Evolutionary conservation across 2,113 vertebrate genomes (phyloP), one percentile per base, ranked within the genome.

Genomic region (Arizona elegans): DNA sequence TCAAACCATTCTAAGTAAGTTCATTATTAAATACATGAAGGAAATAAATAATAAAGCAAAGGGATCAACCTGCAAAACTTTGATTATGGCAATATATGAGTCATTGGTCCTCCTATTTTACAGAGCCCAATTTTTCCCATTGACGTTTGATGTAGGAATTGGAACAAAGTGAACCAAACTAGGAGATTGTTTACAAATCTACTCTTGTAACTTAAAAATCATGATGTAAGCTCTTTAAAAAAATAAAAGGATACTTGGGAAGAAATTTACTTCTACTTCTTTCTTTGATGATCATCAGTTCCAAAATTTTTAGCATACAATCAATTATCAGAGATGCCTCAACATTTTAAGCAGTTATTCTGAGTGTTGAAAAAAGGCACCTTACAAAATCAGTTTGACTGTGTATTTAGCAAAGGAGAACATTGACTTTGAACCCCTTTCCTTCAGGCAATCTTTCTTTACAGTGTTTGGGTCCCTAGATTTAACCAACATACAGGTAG

Each of bases 261-360:
- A 1, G 0, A 19, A 81, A 89, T 92, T 93, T 95, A 70, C 75
- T 33, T 91, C 92, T 93, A 55, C 24, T 91, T 0, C 70, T 81
- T 0, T 86, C 47, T 90, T 92, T 93, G 94, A 29, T 59, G 92
- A 92, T 89, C 88, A 94, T 91, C 91, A 24, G 26, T 91, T 86
- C 92, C 90, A 38, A 59, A 65, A 93, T 43, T 90, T 89, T 92
- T 62, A 92, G 91, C 90, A 94, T 92, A 81, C 5, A 87, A 87
- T 91, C 87, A 87, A 53, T 33, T 95, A 91, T 91, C 0, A 0
- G 47, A 26, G n/a, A 65, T 10, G 29, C 43, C 26, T 94, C 86
- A 53, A 5, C 23, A 29, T 91, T 97, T 94, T 96, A 89, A 94
- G 50, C 26, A 94, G 55, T 92, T 81, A 21, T 88, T 93, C 54